phyloP scores from a whole-genome alignment of 2,113 vertebrate species.

The Cercopithecus mona region DNA sequence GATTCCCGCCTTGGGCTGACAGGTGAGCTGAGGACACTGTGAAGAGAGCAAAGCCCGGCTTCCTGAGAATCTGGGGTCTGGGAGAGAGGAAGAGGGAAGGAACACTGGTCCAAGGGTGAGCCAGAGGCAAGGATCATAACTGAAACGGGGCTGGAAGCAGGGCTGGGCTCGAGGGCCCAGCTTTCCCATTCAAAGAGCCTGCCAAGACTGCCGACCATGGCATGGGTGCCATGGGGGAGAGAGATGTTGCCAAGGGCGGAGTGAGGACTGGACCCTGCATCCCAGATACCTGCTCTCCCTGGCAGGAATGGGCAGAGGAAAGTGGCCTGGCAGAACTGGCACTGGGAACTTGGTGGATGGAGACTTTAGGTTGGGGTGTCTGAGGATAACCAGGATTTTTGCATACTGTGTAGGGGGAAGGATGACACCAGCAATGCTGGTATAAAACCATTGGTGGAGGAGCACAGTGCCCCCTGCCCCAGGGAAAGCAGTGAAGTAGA shows the following conservation, averaged over 20 bases:
- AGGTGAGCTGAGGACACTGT: neutral
- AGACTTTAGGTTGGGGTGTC: neutral
- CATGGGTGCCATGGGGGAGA: accelerated
- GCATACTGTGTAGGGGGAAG: too few relatives aligned
- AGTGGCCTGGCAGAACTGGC: neutral
- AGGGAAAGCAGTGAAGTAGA: neutral
- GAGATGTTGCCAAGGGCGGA: accelerated
- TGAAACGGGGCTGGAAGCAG: neutral
- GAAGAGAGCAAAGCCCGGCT: neutral
- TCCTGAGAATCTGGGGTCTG: neutral
- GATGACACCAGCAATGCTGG: accelerated
- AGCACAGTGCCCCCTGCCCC: neutral
- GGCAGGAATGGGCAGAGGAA: neutral
- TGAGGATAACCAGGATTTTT: neutral
- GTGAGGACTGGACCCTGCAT: neutral
- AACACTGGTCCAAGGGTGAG: neutral
- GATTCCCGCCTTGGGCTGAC: neutral
- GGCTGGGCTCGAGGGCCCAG: neutral
- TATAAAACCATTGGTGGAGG: neutral
- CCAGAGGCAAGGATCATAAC: neutral
- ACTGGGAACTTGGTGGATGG: neutral
- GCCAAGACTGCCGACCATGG: accelerated
- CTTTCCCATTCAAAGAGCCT: neutral
- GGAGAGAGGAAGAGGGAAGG: too few relatives aligned
- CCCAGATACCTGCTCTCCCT: neutral